Percentiles rank a stretch among this genome's conserved stretches.
These are phyloP conservation scores for Tridacna crocea DNA, from an alignment of 2,888 invertebrate genomes.

Conservation along the genomic window DNA sequence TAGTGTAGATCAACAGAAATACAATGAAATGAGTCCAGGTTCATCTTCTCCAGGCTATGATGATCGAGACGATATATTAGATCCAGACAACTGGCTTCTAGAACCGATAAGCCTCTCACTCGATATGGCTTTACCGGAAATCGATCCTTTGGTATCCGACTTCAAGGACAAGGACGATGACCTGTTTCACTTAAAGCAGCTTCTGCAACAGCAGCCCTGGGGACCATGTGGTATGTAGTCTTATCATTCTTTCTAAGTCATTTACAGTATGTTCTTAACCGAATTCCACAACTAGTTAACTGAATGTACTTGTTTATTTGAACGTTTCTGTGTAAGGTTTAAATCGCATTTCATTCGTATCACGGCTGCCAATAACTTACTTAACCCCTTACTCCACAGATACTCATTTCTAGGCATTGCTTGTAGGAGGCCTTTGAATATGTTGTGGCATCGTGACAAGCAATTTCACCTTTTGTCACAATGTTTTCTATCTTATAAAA, in stretches of 20 bases:
- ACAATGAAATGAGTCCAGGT: conserved; percentile 48
- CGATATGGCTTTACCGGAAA: conserved; percentile 57
- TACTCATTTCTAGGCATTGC: too few species aligned
- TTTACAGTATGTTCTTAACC: not conserved
- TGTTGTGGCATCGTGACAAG: too few species aligned
- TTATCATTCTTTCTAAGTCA: not conserved
- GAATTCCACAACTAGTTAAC: too few species aligned
- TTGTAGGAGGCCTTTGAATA: too few species aligned
- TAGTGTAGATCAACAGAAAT: conserved; percentile 32
- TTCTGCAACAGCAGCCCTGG: conserved; percentile 67
- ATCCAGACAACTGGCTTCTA: conserved; percentile 66
- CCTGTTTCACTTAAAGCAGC: conserved; percentile 73
- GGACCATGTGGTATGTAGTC: conserved; percentile 73
- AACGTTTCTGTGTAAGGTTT: too few species aligned
- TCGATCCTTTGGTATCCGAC: conserved; percentile 39
- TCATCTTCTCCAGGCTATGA: conserved; percentile 61
- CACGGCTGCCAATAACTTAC: too few species aligned
- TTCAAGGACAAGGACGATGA: conserved; percentile 63
- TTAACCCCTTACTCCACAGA: too few species aligned
- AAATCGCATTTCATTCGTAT: too few species aligned
- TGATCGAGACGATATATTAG: conserved; percentile 62
- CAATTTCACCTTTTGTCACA: too few species aligned
- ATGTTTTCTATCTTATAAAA: too few species aligned
- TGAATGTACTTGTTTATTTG: too few species aligned
- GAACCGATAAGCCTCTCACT: conserved; percentile 63